Base-by-base conservation (phyloP, 2,113 vertebrate genomes). In the Stegastes partitus region DNA sequence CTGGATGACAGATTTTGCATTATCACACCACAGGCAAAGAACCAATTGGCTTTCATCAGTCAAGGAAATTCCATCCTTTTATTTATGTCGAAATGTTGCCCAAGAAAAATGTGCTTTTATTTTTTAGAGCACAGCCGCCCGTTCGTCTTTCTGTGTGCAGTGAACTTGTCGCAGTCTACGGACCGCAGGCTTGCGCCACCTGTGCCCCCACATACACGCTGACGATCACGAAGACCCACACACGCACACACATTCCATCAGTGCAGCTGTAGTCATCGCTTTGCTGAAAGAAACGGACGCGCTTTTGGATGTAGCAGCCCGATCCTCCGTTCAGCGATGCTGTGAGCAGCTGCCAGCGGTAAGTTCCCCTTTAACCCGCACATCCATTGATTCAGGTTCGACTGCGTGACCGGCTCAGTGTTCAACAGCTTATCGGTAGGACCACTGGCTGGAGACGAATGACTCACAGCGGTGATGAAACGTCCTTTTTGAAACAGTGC, bases 251-350 rank as follows among this genome's bases (percentile, higher is more conserved):
- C 79, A 66, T 77, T 86, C 88, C 86, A 62, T 12, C 82, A 67
- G 84, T 85, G 79, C 75, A 18, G 73, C 14, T 58, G 39, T 42
- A 31, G 66, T 71, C 79, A 18, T 55, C 79, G 62, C 21, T 19
- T 34, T 4, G 78, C 70, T 55, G 34, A 22, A 68, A 75, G 22
- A 63, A 55, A 23, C 59, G 49, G 79, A 77, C 77, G 74, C 34
- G 74, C 71, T 74, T 78, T 74, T 87, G 90, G 90, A 91, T 90
- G 62, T 81, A 87, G 18, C 66, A 57, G 74, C 69, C 54, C 56
- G 81, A 28, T 68, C 53, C 23, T 66, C n/a, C 28, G 71, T 16
- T 22, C 59, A 45, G 68, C 50, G 81, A 81, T 57, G 86, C 23
- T 62, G 73, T 84, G 85, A 90, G 10, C 72, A 83, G 28, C 62